A percentile compares a stretch with the other conserved stretches of the same genome.
These are phyloP conservation scores for Thelaira solivaga DNA, from an alignment of 2,888 invertebrate genomes.

Conservation along the genomic window DNA sequence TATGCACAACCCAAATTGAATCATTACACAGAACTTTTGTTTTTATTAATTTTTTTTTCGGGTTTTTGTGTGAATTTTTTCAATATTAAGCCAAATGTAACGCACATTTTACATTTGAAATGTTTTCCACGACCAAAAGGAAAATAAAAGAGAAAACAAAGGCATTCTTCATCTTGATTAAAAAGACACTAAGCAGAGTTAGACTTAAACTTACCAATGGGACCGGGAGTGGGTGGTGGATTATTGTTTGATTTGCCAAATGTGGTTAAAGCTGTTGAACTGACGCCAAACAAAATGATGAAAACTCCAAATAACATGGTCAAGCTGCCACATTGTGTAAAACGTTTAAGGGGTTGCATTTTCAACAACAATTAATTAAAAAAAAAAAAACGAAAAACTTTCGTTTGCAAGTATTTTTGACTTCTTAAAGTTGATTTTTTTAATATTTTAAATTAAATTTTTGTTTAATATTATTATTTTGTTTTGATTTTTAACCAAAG, in stretches of 20 bases:
- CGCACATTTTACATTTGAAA: no score
- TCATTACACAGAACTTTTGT: no score
- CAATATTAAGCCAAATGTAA: no score
- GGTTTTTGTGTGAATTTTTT: no score
- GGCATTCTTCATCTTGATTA: no score
- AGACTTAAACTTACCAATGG: conserved; percentile 79
- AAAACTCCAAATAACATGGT: conserved; percentile 77
- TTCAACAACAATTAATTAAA: conserved; percentile 9
- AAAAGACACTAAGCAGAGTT: neutral
- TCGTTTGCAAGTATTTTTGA: neutral
- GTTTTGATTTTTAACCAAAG: neutral
- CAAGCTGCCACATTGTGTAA: conserved; percentile 77
- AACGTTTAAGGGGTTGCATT: conserved; percentile 77
- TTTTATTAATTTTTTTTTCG: no score
- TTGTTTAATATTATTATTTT: neutral
- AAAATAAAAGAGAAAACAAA: no score
- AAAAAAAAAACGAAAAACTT: no score
- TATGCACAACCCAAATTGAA: no score
- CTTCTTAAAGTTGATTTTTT: neutral
- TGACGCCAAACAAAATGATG: conserved; percentile 76
- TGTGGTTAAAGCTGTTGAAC: conserved; percentile 82
- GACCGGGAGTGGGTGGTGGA: conserved; percentile 79
- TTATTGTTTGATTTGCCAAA: conserved; percentile 83
- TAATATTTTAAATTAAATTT: neutral
- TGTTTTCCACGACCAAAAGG: no score